Base-by-base conservation (phyloP, 2,888 invertebrate genomes). In the Mesochorus sp. region DNA sequence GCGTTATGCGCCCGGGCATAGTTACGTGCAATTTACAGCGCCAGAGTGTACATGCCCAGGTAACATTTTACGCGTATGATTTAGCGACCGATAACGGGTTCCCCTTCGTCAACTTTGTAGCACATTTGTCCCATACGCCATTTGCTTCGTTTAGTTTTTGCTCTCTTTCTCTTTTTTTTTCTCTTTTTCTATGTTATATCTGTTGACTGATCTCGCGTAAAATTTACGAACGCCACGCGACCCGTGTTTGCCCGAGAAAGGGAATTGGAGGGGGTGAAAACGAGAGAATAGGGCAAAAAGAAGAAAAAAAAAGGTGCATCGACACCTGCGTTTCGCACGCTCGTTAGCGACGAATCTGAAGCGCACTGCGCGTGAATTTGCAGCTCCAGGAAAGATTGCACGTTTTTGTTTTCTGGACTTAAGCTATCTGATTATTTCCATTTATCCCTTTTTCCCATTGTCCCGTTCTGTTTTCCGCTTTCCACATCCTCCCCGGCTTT, bases 201-300 rank as follows among this genome's bases (percentile, higher is more conserved):
- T 31, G 14, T 53, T 57, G 28, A 19, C 55, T 55, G 47, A 34
- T 4, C 49, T 64, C 47, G 34, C 57, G 57, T 70, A 2, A 76
- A 76, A 76, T 70, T 76, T 64, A 62, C 70, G 57, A 31, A 39
- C 31, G 55, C 73, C 75, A 62, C 75, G 75, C 55, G 75, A 62
- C 67, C 67, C 8, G n/a, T 39, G 21, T 72, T 14, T 21, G 10
- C 3, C 31, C 28, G 26, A 3, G 47, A 68, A 53, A 51, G 64
- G 12, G 17, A 37, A 24, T 26, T 21, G 12, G 12, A 37, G n/a
- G 8, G 26, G 26, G 21, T 39, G 34, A 57, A 12, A 12, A 12
- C 21, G 21, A 39, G 12, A 49, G 31, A 19, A 21, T 5, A 26
- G 19, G 10, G 14, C 8, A 39, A 44, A 51, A 51, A 34, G 0